Base-by-base conservation (phyloP, 2,888 invertebrate species). In the Laspeyria flexula region DNA sequence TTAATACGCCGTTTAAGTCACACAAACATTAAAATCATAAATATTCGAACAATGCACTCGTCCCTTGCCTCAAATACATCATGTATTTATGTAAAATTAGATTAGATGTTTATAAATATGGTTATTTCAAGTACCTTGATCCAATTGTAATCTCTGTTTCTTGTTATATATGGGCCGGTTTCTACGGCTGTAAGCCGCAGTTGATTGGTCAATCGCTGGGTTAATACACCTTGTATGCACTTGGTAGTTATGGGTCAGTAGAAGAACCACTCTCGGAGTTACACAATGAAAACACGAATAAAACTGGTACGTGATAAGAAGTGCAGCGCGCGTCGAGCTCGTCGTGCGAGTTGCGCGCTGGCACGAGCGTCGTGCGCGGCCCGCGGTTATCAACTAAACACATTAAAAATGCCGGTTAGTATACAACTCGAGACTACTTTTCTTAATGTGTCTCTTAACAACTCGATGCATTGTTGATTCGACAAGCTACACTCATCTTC, bases 371-470 rank as follows among this genome's bases (percentile, higher is more conserved):
- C 79, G 77, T 83, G 84, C 80, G 65, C 87, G 84, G 73, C 73
- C 62, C 75, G 65, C 81, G 80, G 76, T 86, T 90, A 90, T 89
- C 89, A 90, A 90, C 90, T 90, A 88, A 90, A 79, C 84, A 83
- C 80, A 85, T 81, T 83, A 83, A 82, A 84, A 86, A 81, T 79
- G 81, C 82, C 81, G 83, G 81, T 77, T 75, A 60, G 71, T 78
- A 75, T 73, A 74, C 71, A 70, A 75, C 58, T 70, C 53, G 64
- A 63, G 73, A 68, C 68, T 68, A 73, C 65, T 81, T 70, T 76
- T 81, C 83, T 77, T 60, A 65, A 60, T 63, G 65, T 73, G 73
- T 76, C 57, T 63, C 69, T 70, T 66, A 60, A 67, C 69, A 69
- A 62, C 58, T 54, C 60, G 60, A 46, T 70, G 74, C 65, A 80